Percentiles rank a stretch among this genome's conserved stretches.
These are phyloP conservation scores for Pygoscelis antarcticus DNA, from an alignment of 2,113 vertebrate species.

Conservation along the genomic window DNA sequence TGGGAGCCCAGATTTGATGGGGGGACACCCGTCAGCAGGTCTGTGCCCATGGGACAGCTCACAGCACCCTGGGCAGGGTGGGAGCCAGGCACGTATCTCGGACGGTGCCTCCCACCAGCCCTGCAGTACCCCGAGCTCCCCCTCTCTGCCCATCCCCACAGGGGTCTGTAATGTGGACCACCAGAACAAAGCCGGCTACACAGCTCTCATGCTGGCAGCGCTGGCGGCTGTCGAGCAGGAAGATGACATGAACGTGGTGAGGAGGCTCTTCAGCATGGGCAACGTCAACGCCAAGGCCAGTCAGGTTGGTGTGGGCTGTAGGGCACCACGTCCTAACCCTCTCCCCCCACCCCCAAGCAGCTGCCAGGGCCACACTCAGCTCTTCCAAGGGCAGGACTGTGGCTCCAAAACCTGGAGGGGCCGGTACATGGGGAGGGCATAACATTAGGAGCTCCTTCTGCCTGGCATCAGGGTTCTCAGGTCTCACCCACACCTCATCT, in stretches of 20 bases:
- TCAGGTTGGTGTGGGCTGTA: slow-evolving; percentile 75
- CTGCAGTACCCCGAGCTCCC: neutral
- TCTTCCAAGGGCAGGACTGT: neutral
- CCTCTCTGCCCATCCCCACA: neutral
- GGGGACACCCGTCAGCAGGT: neutral
- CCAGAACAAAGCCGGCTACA: slow-evolving; percentile 96
- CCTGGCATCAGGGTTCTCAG: neutral
- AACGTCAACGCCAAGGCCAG: slow-evolving; percentile 92
- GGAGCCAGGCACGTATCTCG: fast-evolving
- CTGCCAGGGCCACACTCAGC: fast-evolving
- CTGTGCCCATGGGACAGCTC: neutral
- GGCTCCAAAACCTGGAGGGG: neutral
- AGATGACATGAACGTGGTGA: slow-evolving; percentile 85
- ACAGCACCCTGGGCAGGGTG: neutral
- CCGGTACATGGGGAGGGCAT: fast-evolving
- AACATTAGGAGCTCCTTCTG: neutral
- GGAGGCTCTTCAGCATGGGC: slow-evolving; percentile 87
- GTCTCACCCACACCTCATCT: neutral
- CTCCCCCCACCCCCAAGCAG: neutral
- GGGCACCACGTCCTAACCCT: neutral
- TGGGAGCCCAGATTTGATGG: neutral
- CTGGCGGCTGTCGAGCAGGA: slow-evolving; percentile 85
- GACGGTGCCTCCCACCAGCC: neutral
- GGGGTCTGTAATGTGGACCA: slow-evolving; percentile 87
- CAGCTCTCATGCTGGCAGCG: slow-evolving; percentile 91